Conservation (phyloP, 2,888 invertebrate genomes). For the Candidula unifasciata region DNA sequence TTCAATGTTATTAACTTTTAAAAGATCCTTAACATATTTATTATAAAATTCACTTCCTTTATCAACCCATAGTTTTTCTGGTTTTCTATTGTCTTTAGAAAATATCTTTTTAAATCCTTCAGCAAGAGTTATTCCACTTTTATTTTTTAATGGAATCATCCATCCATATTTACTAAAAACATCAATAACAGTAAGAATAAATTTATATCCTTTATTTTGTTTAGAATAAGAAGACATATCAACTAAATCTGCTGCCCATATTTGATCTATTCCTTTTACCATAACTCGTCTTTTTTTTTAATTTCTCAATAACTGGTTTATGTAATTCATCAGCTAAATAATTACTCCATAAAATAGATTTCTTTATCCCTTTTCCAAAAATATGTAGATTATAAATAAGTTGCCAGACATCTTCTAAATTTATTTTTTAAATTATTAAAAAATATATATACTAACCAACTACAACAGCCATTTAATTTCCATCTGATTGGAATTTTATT, state of each 20-base stretch:
- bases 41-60: background rate
- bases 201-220: conserved; percentile 16
- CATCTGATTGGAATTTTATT: too few species aligned
- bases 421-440: too few species aligned
- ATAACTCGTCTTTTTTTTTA: background rate
- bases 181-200: background rate
- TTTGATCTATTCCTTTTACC: background rate
- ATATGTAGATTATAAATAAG: too few species aligned
- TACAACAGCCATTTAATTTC: too few species aligned
- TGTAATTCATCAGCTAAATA: background rate
- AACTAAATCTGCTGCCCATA: conserved; percentile 19
- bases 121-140: background rate
- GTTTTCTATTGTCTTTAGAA: background rate
- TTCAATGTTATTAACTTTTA: background rate
- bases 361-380: too few species aligned
- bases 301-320: conserved; percentile 6
- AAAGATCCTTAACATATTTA: background rate
- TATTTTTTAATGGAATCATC: conserved; percentile 5
- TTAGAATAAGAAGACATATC: conserved; percentile 13
- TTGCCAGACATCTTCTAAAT: too few species aligned
- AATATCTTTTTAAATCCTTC: too few species aligned
- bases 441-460: too few species aligned
- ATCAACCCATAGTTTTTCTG: background rate
- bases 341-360: background rate
- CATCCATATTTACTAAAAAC: background rate